These are phyloP conservation scores for Volucella bombylans DNA, from an alignment of 2,888 invertebrate genomes.

Conservation along the genomic window DNA sequence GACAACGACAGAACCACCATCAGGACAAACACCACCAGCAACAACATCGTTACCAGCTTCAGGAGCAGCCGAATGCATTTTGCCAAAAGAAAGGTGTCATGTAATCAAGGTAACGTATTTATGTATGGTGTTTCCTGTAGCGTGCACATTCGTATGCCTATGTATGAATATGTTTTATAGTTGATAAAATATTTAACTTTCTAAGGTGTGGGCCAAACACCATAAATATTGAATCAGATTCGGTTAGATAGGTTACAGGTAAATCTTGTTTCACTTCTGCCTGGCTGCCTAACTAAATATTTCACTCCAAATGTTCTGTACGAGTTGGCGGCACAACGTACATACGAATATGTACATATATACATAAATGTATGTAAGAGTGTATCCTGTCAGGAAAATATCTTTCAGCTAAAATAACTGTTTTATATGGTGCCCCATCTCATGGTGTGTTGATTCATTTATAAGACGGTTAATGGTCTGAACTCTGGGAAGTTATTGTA, in stretches of 20 bases:
- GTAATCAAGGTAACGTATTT: constrained; percentile 65
- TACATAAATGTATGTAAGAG: no score
- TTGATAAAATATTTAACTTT: constrained; percentile 66
- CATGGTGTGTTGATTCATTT: not conserved
- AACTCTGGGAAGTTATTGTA: not conserved
- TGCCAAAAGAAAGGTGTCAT: constrained; percentile 68
- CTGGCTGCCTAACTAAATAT: constrained; percentile 5
- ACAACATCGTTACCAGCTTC: not conserved
- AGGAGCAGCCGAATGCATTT: constrained; percentile 44
- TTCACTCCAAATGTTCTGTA: constrained; percentile 6
- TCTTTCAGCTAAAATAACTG: constrained; percentile 10
- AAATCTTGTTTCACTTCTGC: constrained; percentile 7
- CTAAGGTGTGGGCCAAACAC: constrained; percentile 35
- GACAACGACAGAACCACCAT: constrained; percentile 14
- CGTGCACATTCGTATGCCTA: constrained; percentile 25
- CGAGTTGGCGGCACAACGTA: not conserved
- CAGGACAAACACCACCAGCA: constrained; percentile 9
- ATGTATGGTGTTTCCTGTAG: constrained; percentile 27
- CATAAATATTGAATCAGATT: constrained; percentile 64
- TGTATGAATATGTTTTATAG: constrained; percentile 52
- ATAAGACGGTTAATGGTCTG: not conserved
- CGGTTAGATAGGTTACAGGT: constrained; percentile 42
- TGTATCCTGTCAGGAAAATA: not conserved
- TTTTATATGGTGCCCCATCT: not conserved
- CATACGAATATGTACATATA: no score